Evolutionary conservation across 2,888 invertebrate genomes (phyloP).

Genomic region (Anodontia alba): DNA sequence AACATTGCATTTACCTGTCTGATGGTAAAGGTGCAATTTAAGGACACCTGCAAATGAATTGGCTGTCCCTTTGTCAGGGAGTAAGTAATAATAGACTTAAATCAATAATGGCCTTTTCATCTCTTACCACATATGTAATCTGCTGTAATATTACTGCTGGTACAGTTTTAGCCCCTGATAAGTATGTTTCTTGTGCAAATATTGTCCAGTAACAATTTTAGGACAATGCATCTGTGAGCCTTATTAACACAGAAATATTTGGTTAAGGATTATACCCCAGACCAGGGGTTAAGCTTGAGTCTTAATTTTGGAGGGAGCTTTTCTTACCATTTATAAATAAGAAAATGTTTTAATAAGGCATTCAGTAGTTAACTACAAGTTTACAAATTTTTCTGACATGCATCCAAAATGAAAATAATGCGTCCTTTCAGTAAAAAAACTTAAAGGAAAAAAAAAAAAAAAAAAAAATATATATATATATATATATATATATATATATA

Average conservation of each 20-base stretch:
- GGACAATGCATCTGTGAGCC: background rate
- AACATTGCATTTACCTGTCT: background rate
- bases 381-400: no score
- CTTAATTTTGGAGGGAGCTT: constrained; percentile 7
- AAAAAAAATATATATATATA: no score
- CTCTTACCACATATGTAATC: constrained; percentile 14
- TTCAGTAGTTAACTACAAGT: no score
- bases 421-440: no score
- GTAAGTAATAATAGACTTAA: constrained; percentile 17
- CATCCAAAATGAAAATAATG: no score
- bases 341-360: background rate
- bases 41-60: constrained; percentile 16
- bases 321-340: background rate
- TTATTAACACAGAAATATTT: background rate
- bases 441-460: no score
- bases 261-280: background rate
- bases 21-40: background rate
- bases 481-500: no score
- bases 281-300: background rate
- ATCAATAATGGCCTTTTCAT: constrained; percentile 17
- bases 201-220: constrained; percentile 2
- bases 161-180: background rate
- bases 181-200: constrained; percentile 7
- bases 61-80: background rate
- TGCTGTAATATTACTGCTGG: background rate